A percentile compares a stretch with the other conserved stretches of the same genome.
Conservation (phyloP, 1,140 invertebrate species). For the Drosophila triauraria region DNA sequence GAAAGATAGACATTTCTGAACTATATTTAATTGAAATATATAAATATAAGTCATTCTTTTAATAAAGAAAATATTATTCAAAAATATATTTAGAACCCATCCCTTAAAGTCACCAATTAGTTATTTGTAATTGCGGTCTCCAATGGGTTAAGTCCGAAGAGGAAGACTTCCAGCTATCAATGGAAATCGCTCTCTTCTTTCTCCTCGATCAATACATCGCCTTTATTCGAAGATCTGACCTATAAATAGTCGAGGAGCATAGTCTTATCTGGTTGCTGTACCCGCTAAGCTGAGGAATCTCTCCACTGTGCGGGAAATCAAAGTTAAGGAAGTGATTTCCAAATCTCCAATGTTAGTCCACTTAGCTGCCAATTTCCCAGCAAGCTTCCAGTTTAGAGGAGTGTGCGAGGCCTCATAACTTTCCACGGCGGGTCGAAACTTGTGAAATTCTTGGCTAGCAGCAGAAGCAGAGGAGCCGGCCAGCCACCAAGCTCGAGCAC, state of each 20-base stretch:
- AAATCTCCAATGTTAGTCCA: slow-evolving; percentile 37
- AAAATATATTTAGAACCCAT: background rate
- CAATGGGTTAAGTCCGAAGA: slow-evolving; percentile 4
- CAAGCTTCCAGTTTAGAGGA: slow-evolving; percentile 43
- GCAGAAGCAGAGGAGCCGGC: slow-evolving; percentile 41
- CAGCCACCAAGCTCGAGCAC: slow-evolving; percentile 52
- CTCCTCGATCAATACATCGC: slow-evolving; percentile 24
- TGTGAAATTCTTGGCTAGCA: slow-evolving; percentile 73
- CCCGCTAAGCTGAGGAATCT: slow-evolving; percentile 17
- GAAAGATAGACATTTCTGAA: background rate
- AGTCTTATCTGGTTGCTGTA: slow-evolving; percentile 26
- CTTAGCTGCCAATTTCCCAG: slow-evolving; percentile 45
- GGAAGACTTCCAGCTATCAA: background rate
- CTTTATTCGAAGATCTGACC: slow-evolving; percentile 42
- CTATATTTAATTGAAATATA: background rate
- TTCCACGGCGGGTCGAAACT: slow-evolving; percentile 65
- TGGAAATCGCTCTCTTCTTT: background rate
- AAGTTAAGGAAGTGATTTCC: slow-evolving; percentile 39
- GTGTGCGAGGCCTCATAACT: slow-evolving; percentile 63
- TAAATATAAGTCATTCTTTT: too few species aligned
- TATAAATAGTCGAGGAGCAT: slow-evolving; percentile 22
- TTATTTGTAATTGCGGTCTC: background rate
- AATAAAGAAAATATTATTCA: background rate
- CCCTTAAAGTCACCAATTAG: too few species aligned
- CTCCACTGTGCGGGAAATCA: slow-evolving; percentile 27